These are phyloP conservation scores for Hipposideros larvatus DNA, from an alignment of 2,797 vertebrate genomes.

Conservation along the genomic window DNA sequence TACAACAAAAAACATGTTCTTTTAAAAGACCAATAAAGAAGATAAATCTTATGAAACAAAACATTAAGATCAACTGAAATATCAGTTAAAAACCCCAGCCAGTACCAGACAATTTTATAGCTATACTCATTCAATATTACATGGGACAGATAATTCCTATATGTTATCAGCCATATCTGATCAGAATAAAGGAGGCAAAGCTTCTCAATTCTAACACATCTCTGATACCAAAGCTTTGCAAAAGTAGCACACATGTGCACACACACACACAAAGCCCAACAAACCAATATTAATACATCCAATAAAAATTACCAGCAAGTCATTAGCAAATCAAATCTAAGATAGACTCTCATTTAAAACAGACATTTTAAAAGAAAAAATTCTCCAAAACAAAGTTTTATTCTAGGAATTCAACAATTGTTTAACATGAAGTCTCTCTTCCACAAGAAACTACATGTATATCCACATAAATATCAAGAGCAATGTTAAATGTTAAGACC, in stretches of 20 bases:
- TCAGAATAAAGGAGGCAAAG: conserved; percentile 39
- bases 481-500: not conserved
- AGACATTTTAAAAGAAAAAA: not conserved
- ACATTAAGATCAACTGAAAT: not conserved
- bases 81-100: not conserved
- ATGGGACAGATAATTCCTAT: not conserved
- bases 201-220: not conserved
- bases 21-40: conserved; percentile 16
- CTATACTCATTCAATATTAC: not conserved
- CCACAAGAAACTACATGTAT: not conserved
- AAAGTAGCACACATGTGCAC: not conserved
- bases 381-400: not conserved
- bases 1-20: not conserved
- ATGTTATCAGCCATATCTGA: not conserved
- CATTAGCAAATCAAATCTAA: conserved; percentile 24
- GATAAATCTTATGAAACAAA: not conserved
- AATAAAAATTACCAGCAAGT: not conserved
- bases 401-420: not conserved
- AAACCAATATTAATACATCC: not conserved
- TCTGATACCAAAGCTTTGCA: not conserved
- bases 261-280: not conserved
- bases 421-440: not conserved
- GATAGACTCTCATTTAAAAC: not conserved
- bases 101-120: not conserved
- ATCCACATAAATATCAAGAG: not conserved